Evolutionary conservation across 92 coral and sea anemone species (phyloP), one percentile per base, ranked within the genome.

Genomic region (Virgularia gustaviana): DNA sequence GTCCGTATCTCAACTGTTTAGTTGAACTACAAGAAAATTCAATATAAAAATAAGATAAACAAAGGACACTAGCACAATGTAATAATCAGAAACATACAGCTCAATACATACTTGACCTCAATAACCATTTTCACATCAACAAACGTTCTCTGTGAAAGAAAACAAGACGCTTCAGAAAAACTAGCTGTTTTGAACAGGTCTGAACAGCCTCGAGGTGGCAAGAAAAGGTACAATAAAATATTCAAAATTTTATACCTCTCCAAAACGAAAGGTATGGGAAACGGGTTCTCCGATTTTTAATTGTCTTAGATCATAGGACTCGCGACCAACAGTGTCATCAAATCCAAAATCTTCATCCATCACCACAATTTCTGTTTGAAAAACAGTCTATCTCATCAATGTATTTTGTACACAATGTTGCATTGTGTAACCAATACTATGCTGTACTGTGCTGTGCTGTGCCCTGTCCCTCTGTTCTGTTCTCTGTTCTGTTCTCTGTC

Each of bases 291-390:
- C 58, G 28, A 52, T 12, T 22, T 52, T 52, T 33, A 52, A 22
- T 33, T 52, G 58, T 28, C 31, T 52, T 9, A 52, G 5, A 33
- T 52, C 58, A 22, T 52, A 52, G 10, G 58, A 4, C 3, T 22
- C 6, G 29, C 5, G 49, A 30, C 75, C 75, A 18, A 68, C 55
- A 22, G 60, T 68, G 32, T 68, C 75, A 45, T 68, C 75, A 12
- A 30, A 68, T 49, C 45, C 45, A 20, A 68, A 68, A 31, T 68
- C 75, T 33, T 68, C 75, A 47, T 68, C 75, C 75, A 68, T 68
- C 23, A 68, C 55, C 9, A 32, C 35, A 3, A 68, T 28, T 20
- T 68, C 75, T 68, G 38, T 15, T 45, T 13, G 47, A 30, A 60
- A 31, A 54, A 23, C 9, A 53, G n/a, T n/a, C n/a, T n/a, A n/a